These are phyloP conservation scores for Redunca redunca DNA, from an alignment of 2,113 vertebrate species.

Conservation along the genomic window DNA sequence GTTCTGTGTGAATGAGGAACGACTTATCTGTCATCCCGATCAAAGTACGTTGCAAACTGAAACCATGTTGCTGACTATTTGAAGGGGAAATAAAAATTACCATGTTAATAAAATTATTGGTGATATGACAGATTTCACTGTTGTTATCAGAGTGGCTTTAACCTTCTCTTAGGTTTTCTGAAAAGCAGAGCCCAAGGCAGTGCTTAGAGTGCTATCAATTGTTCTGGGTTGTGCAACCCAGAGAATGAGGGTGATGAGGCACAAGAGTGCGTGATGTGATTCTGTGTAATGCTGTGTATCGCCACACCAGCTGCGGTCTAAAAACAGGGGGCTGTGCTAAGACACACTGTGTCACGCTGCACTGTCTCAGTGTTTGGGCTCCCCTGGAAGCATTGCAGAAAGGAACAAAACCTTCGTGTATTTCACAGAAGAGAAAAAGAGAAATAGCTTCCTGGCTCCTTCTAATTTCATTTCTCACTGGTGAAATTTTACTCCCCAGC, in stretches of 20 bases:
- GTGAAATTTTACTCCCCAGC: neutral
- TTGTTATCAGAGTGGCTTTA: neutral
- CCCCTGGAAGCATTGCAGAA: neutral
- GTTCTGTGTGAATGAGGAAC: neutral
- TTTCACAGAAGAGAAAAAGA: neutral
- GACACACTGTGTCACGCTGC: neutral
- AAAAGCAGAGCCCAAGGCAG: neutral
- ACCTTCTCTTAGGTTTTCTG: neutral
- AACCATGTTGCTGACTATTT: neutral
- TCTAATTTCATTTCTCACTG: neutral
- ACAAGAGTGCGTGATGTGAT: neutral
- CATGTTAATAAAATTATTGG: neutral
- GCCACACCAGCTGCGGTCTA: neutral
- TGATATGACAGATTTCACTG: neutral
- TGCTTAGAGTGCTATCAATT: neutral
- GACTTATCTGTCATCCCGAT: neutral
- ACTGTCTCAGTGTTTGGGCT: neutral
- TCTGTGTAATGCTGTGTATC: neutral
- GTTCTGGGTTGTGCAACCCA: neutral
- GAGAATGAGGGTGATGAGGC: neutral
- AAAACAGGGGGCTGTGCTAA: neutral
- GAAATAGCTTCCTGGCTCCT: neutral
- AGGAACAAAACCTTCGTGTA: neutral
- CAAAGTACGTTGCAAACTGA: neutral
- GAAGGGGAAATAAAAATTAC: neutral